Base-by-base conservation (phyloP, 2,888 invertebrate genomes). In the Thyatira batis region DNA sequence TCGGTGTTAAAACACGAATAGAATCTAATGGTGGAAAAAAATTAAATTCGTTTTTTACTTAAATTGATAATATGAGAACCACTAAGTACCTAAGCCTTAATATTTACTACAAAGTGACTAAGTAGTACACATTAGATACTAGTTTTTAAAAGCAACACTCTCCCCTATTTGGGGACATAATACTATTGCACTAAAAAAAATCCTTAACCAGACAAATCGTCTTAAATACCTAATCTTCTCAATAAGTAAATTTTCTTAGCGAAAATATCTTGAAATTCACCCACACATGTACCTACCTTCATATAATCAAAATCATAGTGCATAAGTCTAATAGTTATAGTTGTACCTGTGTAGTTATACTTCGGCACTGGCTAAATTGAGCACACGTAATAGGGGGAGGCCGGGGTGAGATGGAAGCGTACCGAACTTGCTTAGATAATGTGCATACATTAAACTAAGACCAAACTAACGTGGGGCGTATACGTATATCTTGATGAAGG, bases 381-480 rank as follows among this genome's bases (percentile, higher is more conserved):
- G 82, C 78, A 71, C 78, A 84, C 79, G 79, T 82, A 80, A 78
- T 72, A 71, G 71, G 76, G 55, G 65, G 68, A 61, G 68, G 70
- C 56, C 53, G 66, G 70, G 65, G 68, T 65, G 65, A 67, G 69
- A 71, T 67, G 69, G 68, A 71, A 69, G 73, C 74, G 73, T 68
- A 63, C 76, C 75, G 81, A 86, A 87, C 83, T 89, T 87, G 88
- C 89, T 91, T 90, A 92, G 91, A 89, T 92, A 92, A 91, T 90
- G 88, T 90, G 91, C 90, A 92, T 92, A 90, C 87, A 91, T 92
- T 92, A 92, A 90, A 90, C 89, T 89, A 86, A 86, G 86, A 79
- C 84, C 78, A 80, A 92, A 92, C 91, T 92, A 91, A 85, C 87
- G 85, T 83, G 71, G 69, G 71, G 69, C 81, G 85, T 39, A 39